Percentiles rank a stretch among this genome's conserved stretches.
Evolutionary conservation across 2,113 vertebrate genomes (phyloP).

Genomic region (Amazona vittata): DNA sequence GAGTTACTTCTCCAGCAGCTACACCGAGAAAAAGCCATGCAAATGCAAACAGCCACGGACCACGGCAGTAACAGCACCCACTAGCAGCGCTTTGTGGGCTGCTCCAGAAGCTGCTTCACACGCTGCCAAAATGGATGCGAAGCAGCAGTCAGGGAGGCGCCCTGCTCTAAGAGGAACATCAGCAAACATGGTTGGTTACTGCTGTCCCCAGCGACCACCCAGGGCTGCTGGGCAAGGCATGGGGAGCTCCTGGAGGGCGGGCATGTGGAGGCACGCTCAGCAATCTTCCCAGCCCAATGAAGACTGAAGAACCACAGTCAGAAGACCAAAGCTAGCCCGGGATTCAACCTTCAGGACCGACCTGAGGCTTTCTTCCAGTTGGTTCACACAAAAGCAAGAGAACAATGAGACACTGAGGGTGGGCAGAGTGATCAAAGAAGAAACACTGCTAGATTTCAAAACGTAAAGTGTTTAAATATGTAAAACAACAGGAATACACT

Average conservation of each 20-base stretch:
- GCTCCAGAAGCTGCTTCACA: not conserved
- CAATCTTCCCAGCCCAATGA: accelerated
- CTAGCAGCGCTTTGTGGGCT: not conserved
- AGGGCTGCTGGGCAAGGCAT: not conserved
- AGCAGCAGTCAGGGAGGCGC: not conserved
- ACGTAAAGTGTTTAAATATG: not conserved
- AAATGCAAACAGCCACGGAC: not conserved
- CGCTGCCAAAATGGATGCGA: accelerated
- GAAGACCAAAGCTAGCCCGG: not conserved
- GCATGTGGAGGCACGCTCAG: accelerated
- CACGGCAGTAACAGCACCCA: not conserved
- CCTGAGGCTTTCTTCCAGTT: not conserved
- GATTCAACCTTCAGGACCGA: not conserved
- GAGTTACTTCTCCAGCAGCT: not conserved
- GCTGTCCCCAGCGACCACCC: no score
- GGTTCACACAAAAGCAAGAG: not conserved
- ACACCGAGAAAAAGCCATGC: not conserved
- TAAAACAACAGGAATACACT: not conserved
- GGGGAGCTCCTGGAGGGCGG: accelerated
- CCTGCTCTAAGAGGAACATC: not conserved
- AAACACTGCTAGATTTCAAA: not conserved
- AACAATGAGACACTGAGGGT: not conserved
- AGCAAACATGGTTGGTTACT: not conserved
- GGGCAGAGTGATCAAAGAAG: not conserved
- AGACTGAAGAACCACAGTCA: not conserved